phyloP scores from a whole-genome alignment of 2,113 vertebrate species.

The Balaeniceps rex region DNA sequence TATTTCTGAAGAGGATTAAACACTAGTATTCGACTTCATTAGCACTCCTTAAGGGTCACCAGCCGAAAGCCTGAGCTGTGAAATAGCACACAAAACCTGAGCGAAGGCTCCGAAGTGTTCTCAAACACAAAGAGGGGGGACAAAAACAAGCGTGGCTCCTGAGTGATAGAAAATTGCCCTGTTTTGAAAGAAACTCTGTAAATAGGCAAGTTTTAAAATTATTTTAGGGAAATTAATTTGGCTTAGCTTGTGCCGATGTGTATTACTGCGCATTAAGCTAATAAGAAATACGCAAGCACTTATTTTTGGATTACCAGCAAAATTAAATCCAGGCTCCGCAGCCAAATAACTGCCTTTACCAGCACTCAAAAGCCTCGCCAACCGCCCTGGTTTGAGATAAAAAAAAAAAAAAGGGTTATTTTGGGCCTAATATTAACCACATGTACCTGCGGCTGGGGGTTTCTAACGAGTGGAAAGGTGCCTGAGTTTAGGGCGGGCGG shows the following conservation, averaged over 20 bases:
- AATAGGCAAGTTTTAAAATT: slow-evolving; percentile 62
- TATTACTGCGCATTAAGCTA: slow-evolving; percentile 84
- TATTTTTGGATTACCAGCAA: slow-evolving; percentile 91
- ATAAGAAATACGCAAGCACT: slow-evolving; percentile 90
- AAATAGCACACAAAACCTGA: slow-evolving; percentile 43
- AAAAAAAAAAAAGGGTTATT: slow-evolving; percentile 53
- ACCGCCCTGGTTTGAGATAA: slow-evolving; percentile 68
- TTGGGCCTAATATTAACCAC: slow-evolving; percentile 89
- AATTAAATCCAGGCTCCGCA: slow-evolving; percentile 95
- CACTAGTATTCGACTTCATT: slow-evolving; percentile 64
- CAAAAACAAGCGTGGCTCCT: slow-evolving; percentile 62
- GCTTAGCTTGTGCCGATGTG: slow-evolving; percentile 68
- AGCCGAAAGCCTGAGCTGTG: slow-evolving; percentile 47
- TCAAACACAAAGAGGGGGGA: slow-evolving; percentile 31
- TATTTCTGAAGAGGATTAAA: slow-evolving; percentile 69
- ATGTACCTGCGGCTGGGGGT: slow-evolving; percentile 81
- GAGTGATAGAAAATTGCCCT: slow-evolving; percentile 64
- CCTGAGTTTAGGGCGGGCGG: slow-evolving; percentile 66
- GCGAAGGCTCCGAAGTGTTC: slow-evolving; percentile 26
- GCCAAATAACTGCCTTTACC: slow-evolving; percentile 72
- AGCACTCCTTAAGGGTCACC: slow-evolving; percentile 58
- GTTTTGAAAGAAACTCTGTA: slow-evolving; percentile 63
- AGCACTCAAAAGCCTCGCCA: slow-evolving; percentile 60
- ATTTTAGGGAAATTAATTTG: slow-evolving; percentile 70
- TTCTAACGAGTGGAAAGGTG: slow-evolving; percentile 78